These are phyloP conservation scores for Myanophis thanlyinensis DNA, from an alignment of 2,113 vertebrate species.

Conservation along the genomic window DNA sequence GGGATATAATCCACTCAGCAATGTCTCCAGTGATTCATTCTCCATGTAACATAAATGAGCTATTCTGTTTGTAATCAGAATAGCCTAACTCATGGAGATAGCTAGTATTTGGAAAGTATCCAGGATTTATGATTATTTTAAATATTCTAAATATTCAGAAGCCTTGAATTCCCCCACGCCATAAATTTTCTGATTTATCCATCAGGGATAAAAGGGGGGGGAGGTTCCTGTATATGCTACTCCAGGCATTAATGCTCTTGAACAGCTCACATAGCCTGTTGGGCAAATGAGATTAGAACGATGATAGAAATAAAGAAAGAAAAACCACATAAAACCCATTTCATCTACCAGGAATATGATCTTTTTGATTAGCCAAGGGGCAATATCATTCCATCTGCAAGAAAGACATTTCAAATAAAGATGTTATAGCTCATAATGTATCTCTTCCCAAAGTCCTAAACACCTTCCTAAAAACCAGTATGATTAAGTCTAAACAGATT, in stretches of 20 bases:
- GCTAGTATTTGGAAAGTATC: neutral
- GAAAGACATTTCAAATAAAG: neutral
- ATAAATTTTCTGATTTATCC: neutral
- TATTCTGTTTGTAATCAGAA: neutral
- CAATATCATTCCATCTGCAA: neutral
- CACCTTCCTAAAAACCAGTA: neutral
- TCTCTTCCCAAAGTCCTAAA: neutral
- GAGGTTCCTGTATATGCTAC: neutral
- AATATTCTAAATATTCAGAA: neutral
- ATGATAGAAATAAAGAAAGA: neutral
- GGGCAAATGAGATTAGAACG: neutral
- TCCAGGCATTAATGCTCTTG: neutral
- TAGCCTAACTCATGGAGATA: neutral
- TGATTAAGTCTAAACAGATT: neutral
- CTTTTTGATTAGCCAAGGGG: neutral
- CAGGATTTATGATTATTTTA: neutral
- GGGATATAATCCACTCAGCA: neutral
- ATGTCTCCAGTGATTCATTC: neutral
- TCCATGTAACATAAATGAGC: slow-evolving; percentile 4
- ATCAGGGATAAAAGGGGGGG: neutral
- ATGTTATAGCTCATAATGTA: neutral
- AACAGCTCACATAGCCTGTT: neutral
- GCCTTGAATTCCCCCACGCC: no score
- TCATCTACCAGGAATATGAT: neutral
- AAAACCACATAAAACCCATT: neutral